Evolutionary conservation across 2,888 invertebrate species (phyloP).

Genomic region (Nebria brevicollis): DNA sequence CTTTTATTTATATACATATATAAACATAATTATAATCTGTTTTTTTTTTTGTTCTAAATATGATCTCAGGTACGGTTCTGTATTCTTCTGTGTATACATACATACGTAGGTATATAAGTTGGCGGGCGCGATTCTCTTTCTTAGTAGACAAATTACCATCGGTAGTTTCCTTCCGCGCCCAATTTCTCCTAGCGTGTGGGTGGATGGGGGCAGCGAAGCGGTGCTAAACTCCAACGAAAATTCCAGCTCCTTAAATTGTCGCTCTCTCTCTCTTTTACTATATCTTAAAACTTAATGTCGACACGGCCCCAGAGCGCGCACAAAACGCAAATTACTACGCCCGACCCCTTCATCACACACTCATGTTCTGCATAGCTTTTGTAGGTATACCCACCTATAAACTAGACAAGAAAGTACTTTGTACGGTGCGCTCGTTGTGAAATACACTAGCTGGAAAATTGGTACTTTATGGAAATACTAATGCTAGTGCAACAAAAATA

Average conservation of each 20-base stretch:
- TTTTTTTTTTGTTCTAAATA: not conserved
- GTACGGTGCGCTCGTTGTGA: too few relatives aligned
- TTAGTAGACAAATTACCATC: constrained; percentile 55
- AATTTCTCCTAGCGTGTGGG: constrained; percentile 46
- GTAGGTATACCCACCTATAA: not conserved
- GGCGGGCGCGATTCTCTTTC: constrained; percentile 50
- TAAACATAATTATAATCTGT: too few relatives aligned
- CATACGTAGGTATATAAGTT: not conserved
- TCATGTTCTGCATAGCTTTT: not conserved
- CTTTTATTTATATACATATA: too few relatives aligned
- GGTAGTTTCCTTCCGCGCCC: constrained; percentile 55
- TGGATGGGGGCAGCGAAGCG: not conserved
- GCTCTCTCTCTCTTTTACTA: not conserved
- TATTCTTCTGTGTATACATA: not conserved
- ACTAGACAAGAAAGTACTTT: too few relatives aligned
- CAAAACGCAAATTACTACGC: constrained; percentile 14
- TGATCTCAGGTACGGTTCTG: not conserved
- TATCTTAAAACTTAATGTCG: constrained; percentile 18
- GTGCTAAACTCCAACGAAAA: constrained; percentile 8
- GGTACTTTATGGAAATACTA: too few relatives aligned
- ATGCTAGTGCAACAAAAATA: too few relatives aligned
- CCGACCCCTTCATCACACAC: constrained; percentile 9
- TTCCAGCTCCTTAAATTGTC: constrained; percentile 9
- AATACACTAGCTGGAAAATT: too few relatives aligned
- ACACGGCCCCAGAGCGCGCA: constrained; percentile 4